phyloP scores from a whole-genome alignment of 2,113 vertebrate genomes.

The Haliaeetus leucogaster region DNA sequence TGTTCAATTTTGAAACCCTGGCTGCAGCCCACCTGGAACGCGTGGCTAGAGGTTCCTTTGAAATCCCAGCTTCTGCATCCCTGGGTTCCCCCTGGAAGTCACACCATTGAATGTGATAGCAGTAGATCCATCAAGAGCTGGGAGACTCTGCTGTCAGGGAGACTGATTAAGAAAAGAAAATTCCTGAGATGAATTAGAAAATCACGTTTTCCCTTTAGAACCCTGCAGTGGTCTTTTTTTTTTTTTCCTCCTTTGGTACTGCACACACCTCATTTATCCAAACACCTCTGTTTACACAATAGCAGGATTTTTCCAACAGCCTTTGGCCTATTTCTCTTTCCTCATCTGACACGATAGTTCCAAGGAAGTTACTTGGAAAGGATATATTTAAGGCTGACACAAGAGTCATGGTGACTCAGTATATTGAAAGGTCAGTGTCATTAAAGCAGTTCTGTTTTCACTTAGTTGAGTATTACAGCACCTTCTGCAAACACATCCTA shows the following conservation, averaged over 20 bases:
- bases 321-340: constrained; percentile 15
- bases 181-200: background rate
- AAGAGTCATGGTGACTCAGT: constrained; percentile 39
- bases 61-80: background rate
- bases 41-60: background rate
- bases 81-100: background rate
- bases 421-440: constrained; percentile 23
- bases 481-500: background rate
- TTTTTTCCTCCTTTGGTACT: background rate
- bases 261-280: background rate
- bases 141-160: background rate
- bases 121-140: background rate
- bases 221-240: background rate
- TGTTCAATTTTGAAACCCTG: background rate
- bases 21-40: background rate
- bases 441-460: constrained; percentile 50
- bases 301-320: constrained; percentile 4
- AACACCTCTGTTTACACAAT: constrained; percentile 23
- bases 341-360: constrained; percentile 1
- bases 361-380: constrained; percentile 22
- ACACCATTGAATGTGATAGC: background rate
- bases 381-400: background rate
- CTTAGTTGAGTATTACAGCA: background rate
- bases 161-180: background rate
- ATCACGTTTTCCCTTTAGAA: background rate